phyloP scores from a whole-genome alignment of 2,797 vertebrate species.

The Okamejei kenojei region DNA sequence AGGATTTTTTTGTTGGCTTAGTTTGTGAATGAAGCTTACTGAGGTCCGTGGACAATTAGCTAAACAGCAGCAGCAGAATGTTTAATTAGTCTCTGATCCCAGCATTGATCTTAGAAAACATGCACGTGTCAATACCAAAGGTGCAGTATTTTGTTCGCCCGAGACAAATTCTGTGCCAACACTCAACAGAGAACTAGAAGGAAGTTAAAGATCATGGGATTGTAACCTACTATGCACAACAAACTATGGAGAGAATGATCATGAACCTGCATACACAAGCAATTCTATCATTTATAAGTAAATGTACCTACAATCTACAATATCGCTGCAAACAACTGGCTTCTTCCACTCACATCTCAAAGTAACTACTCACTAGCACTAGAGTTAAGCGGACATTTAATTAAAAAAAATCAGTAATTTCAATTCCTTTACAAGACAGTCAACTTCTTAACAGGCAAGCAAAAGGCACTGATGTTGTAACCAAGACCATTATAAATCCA shows the following conservation, averaged over 20 bases:
- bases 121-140: neutral
- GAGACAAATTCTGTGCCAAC: neutral
- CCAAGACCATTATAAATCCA: neutral
- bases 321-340: neutral
- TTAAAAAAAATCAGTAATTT: neutral
- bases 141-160: neutral
- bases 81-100: neutral
- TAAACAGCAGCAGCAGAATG: neutral
- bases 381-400: neutral
- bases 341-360: neutral
- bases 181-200: neutral
- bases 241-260: neutral
- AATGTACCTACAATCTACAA: neutral
- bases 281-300: neutral
- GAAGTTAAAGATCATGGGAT: neutral
- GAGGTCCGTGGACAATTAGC: no score
- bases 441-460: neutral
- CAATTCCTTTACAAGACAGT: neutral
- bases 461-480: neutral
- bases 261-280: neutral
- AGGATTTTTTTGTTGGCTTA: neutral
- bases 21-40: neutral
- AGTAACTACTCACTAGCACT: neutral
- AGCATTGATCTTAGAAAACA: neutral
- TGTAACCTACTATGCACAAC: neutral